A percentile compares a stretch with the other conserved stretches of the same genome.
Conservation (phyloP, 2,888 invertebrate genomes). For the Lasius fuliginosus region DNA sequence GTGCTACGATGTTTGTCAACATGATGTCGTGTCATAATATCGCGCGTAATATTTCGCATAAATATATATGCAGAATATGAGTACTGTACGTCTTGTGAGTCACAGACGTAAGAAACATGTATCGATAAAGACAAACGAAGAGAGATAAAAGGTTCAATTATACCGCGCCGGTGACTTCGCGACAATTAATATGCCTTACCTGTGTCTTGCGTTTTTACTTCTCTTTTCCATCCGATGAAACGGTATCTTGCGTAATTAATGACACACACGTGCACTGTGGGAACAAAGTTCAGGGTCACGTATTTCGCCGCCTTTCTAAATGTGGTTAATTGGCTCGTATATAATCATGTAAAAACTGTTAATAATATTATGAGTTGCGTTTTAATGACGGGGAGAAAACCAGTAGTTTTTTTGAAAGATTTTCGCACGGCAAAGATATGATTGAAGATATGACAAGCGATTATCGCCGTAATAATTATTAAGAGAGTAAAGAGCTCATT, state of each 20-base stretch:
- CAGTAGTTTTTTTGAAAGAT: background rate
- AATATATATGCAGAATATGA: background rate
- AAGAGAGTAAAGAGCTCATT: slow-evolving; percentile 2
- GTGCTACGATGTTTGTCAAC: background rate
- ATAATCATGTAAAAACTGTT: background rate
- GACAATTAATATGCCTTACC: slow-evolving; percentile 5
- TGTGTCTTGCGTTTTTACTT: slow-evolving; percentile 18
- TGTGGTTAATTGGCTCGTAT: background rate
- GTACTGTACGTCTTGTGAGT: background rate
- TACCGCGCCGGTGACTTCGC: background rate
- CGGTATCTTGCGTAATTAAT: slow-evolving; percentile 55
- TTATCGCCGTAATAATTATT: slow-evolving; percentile 10
- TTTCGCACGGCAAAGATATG: slow-evolving; percentile 26
- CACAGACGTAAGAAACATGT: background rate
- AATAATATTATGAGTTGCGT: background rate
- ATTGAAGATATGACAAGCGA: background rate
- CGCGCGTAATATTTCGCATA: background rate
- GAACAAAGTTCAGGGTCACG: slow-evolving; percentile 75
- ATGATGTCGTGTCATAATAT: background rate
- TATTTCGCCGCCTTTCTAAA: slow-evolving; percentile 59
- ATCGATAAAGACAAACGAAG: slow-evolving; percentile 22
- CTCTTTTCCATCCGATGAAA: background rate
- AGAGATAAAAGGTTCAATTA: slow-evolving; percentile 43
- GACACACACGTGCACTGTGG: slow-evolving; percentile 58
- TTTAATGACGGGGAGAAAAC: slow-evolving; percentile 3